Evolutionary conservation across 2,113 vertebrate genomes (phyloP), one percentile per base, ranked within the genome.

Genomic region (Percina caprodes): DNA sequence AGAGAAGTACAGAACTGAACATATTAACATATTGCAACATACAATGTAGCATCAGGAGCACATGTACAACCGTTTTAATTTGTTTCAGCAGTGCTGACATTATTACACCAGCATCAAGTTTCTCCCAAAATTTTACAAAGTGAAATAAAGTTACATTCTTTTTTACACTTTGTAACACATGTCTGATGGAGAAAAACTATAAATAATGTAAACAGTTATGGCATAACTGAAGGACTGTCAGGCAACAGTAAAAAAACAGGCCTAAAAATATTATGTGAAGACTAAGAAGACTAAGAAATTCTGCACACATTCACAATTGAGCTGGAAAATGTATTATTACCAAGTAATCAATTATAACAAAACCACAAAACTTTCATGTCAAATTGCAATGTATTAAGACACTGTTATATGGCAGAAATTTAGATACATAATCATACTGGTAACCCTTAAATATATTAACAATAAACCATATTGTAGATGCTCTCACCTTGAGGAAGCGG

Each of bases 401-500:
- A n/a, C 3, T 42, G n/a, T 15, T 26, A 24, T 1, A 45, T 12
- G 23, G 16, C 19, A 24, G 6, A 5, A 59, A 59, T 46, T 71
- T 46, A 61, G 26, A 24, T 18, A 16, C 33, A 60, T 51, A 65
- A 54, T 21, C 3, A 42, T 63, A 61, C 26, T 18, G 30, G 5
- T 65, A 70, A 49, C 19, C 51, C 11, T 55, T 23, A 58, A 16
- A 30, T n/a, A 39, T 51, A 39, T 21, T 11, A 45, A 75, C 15
- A 26, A 11, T 21, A 54, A n/a, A 54, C 33, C 35, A 59, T 24
- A 39, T 24, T 10, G 33, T 14, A 55, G 23, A 46, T 63, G 21
- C 21, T 45, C 68, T 15, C 85, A 99, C 98, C 98, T 99, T 99
- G 51, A 96, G 69, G 86, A 97, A 99, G 23, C 96, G 94, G 19